Base-by-base conservation (phyloP, 2,888 invertebrate species). In the Limnephilus auricula region DNA sequence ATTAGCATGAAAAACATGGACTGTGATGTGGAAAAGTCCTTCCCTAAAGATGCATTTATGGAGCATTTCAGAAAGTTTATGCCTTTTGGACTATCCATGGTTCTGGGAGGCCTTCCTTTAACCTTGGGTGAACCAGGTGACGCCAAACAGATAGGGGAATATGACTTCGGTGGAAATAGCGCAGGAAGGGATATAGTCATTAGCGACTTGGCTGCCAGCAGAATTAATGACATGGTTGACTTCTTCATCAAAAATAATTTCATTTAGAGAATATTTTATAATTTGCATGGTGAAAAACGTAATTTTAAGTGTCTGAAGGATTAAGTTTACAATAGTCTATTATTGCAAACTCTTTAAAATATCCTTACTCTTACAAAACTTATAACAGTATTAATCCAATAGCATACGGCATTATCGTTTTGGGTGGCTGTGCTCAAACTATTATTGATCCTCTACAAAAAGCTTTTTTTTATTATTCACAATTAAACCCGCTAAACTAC, bases 41-140 rank as follows among this genome's bases (percentile, higher is more conserved):
- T 50, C 50, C 90, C 90, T 3, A 80, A 90, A 37, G 50, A 34
- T 18, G n/a, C 65, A 79, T 83, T 79, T 30, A n/a, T 25, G 45
- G 34, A 90, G 10, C 90, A 90, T 5, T 78, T 90, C 0, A 84
- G 32, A 50, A 65, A n/a, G 15, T 30, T 50, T 50, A 31, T 90
- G 37, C 37, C 37, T 25, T 90, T 80, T 78, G 90, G 90, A 65
- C 65, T 87, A 12, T 32, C 2, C 6, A 65, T 31, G 37, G 15
- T 15, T 78, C 10, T 65, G 0, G 31, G 5, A 12, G 12, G 50
- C 13, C 30, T 87, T 78, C 87, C 87, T 0, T 25, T 87, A 32
- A 18, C 32, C 25, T 5, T 87, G 13, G 13, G 78, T 2, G 78
- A 87, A 0, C 18, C 65, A 32, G 87, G 2, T 25, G 50, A 87